Evolutionary conservation across 1,140 invertebrate genomes (phyloP).

Genomic region (Temnothorax longispinosus): DNA sequence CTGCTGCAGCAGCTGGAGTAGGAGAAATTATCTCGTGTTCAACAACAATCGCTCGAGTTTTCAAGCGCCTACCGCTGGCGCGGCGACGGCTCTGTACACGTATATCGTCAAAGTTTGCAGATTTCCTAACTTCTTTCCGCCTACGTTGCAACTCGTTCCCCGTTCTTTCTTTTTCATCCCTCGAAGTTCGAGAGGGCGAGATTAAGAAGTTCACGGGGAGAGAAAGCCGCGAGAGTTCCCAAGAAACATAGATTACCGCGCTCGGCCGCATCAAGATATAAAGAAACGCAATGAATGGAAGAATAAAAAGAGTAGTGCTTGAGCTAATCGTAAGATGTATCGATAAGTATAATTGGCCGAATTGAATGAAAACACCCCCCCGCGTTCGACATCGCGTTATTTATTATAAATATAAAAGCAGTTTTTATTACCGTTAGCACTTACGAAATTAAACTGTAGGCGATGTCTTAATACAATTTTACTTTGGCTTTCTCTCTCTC

Average conservation of each 20-base stretch:
- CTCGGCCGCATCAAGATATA: neutral
- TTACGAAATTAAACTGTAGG: slow-evolving; percentile 38
- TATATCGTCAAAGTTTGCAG: slow-evolving; percentile 36
- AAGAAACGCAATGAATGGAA: neutral
- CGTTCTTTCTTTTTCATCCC: neutral
- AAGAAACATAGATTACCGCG: slow-evolving; percentile 27
- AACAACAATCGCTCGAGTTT: slow-evolving; percentile 33
- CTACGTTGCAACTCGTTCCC: slow-evolving; percentile 3
- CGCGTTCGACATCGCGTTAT: neutral
- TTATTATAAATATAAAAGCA: neutral
- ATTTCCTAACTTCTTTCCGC: slow-evolving; percentile 37
- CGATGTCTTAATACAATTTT: slow-evolving; percentile 8
- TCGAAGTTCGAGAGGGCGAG: neutral
- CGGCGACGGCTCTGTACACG: neutral
- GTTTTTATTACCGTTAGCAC: slow-evolving; percentile 40
- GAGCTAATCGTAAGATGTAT: slow-evolving; percentile 14
- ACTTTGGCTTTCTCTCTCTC: neutral
- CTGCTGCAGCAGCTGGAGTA: neutral
- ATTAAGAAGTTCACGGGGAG: slow-evolving; percentile 15
- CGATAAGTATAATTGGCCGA: slow-evolving; percentile 19
- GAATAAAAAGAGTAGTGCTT: neutral
- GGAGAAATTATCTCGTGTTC: slow-evolving; percentile 25
- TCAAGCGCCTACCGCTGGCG: neutral
- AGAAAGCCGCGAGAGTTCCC: neutral
- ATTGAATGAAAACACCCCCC: neutral